Evolutionary conservation across 2,888 invertebrate genomes (phyloP), one percentile per base, ranked within the genome.

Genomic region (Lithophane leautieri): DNA sequence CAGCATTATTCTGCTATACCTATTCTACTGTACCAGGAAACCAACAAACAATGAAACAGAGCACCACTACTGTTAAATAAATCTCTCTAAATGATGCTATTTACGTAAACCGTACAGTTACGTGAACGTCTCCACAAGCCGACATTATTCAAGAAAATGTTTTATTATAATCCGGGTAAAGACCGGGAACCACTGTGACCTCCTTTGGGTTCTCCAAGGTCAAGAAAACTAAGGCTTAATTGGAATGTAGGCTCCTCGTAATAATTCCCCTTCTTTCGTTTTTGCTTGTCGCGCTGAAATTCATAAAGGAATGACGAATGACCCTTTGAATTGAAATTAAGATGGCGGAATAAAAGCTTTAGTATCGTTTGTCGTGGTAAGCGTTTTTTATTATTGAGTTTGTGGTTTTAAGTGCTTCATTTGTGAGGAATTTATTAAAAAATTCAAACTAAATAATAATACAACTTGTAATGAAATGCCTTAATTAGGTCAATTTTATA

Each of bases 101-200:
- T 82, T 83, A 70, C 61, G 78, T 83, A 82, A 85, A 77, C 69
- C 77, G 70, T 54, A 40, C 72, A 78, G 77, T 89, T 79, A 87
- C 79, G 73, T 16, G 25, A 50, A 80, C 63, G 87, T 89, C 83
- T 86, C 87, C 82, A 72, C 86, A 83, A 81, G 73, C 80, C 79
- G 78, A 84, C 85, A 87, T 89, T 83, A 89, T 86, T 87, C 84
- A 83, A 84, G 85, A 81, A 87, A 88, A 90, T 89, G 85, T 85
- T 88, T 89, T 89, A 86, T 85, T 85, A 89, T 90, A 88, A 86
- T 88, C 85, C 82, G 22, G 50, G 50, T 50, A 50, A 50, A 50
- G 22, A 50, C 50, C 9, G 84, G 82, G 79, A 65, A 73, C 78
- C 81, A 81, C 73, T 67, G 71, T 81, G 78, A 77, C 75, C 83